These are phyloP conservation scores for Astreopora myriophthalma DNA, from an alignment of 64 coral and sea anemone species.

Conservation along the genomic window DNA sequence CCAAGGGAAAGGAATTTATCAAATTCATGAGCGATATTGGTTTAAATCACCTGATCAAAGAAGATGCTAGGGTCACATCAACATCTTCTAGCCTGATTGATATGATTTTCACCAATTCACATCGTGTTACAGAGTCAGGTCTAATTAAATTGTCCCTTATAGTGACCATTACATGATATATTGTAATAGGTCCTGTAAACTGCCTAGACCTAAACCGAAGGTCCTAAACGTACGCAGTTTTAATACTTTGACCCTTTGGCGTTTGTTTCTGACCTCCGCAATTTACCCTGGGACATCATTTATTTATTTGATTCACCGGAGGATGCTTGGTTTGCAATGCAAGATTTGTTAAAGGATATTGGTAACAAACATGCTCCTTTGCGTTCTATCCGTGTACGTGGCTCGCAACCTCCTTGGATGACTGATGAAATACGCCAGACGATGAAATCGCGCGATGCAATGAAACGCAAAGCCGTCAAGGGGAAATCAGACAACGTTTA, in stretches of 20 bases:
- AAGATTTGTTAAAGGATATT: slow-evolving; percentile 22
- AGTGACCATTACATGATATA: slow-evolving; percentile 63
- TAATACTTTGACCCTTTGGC: slow-evolving; percentile 5
- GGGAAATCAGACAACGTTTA: not conserved
- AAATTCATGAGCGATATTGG: slow-evolving; percentile 56
- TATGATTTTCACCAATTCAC: slow-evolving; percentile 46
- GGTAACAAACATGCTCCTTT: slow-evolving; percentile 14
- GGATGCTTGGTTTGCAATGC: slow-evolving; percentile 24
- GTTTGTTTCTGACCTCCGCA: slow-evolving; percentile 24
- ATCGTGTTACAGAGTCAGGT: slow-evolving; percentile 50
- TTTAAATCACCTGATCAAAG: slow-evolving; percentile 33
- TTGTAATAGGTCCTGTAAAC: slow-evolving; percentile 60
- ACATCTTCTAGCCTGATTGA: slow-evolving; percentile 28
- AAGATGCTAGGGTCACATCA: slow-evolving; percentile 9
- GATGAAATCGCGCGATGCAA: slow-evolving; percentile 29
- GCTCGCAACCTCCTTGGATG: slow-evolving; percentile 36
- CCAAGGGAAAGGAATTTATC: slow-evolving; percentile 54
- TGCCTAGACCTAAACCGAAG: slow-evolving; percentile 11
- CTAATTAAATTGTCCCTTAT: slow-evolving; percentile 27
- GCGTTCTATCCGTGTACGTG: not conserved
- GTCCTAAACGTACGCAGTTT: slow-evolving; percentile 37
- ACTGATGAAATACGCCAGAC: slow-evolving; percentile 28
- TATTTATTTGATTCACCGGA: not conserved
- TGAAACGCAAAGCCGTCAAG: slow-evolving; percentile 41
- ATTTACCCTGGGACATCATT: slow-evolving; percentile 15